Evolutionary conservation across 2,888 invertebrate species (phyloP).

Genomic region (Abrostola tripartita): DNA sequence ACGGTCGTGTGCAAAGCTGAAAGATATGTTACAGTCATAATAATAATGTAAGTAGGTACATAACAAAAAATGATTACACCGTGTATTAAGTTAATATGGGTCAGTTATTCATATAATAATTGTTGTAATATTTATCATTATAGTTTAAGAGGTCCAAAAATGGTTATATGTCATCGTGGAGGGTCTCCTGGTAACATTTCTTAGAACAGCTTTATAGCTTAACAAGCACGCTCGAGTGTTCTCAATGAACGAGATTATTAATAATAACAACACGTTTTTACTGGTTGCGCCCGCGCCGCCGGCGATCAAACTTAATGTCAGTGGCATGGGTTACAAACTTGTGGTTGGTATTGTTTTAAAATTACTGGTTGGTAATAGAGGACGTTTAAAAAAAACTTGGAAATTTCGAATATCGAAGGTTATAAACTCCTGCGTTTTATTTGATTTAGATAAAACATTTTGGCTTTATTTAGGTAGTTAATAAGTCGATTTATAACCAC

Average conservation of each 20-base stretch:
- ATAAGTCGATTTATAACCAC: not conserved
- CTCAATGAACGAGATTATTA: conserved; percentile 82
- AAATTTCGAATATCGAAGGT: too few relatives aligned
- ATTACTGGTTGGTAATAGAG: not conserved
- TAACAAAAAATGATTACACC: too few relatives aligned
- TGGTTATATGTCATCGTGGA: conserved; percentile 49
- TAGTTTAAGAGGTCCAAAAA: not conserved
- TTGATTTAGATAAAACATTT: too few relatives aligned
- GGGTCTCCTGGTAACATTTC: conserved; percentile 61
- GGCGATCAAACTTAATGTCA: conserved; percentile 73
- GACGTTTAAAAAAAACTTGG: too few relatives aligned
- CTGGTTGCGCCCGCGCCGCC: conserved; percentile 79
- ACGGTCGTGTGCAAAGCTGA: not conserved
- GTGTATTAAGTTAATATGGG: too few relatives aligned
- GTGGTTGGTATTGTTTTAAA: conserved; percentile 51
- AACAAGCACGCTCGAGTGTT: conserved; percentile 58
- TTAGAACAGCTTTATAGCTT: conserved; percentile 62
- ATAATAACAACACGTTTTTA: conserved; percentile 86
- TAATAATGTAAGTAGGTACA: too few relatives aligned
- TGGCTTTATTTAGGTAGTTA: too few relatives aligned
- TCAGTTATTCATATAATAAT: too few relatives aligned
- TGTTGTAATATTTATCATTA: not conserved
- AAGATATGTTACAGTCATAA: not conserved
- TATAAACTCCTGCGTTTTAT: too few relatives aligned
- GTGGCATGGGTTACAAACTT: conserved; percentile 65